Evolutionary conservation across 2,888 invertebrate species (phyloP), one percentile per base, ranked within the genome.

Genomic region (Zygothrica quintamaculata): DNA sequence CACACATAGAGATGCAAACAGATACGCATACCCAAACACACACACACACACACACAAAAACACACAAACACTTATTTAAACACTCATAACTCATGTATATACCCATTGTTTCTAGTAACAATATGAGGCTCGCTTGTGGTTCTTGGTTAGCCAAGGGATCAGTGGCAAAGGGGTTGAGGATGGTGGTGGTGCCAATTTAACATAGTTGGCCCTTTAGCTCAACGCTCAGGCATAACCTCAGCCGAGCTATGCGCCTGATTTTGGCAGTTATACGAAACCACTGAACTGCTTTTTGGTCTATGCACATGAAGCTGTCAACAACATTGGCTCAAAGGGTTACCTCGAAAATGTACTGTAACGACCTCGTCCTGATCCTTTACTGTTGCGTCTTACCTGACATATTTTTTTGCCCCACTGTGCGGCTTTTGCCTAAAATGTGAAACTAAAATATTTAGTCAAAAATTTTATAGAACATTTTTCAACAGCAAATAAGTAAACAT

Each of bases 381-480:
- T 33, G 34, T 11, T 11, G 5, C 11, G 16, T 8, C 26, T 40
- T 12, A 25, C 46, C 52, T 47, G 44, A 6, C 25, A 25, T 50
- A 42, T 36, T 25, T 29, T 37, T n/a, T 26, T 15, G n/a, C n/a
- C n/a, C n/a, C n/a, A n/a, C n/a, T 16, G 12, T 57, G 36, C 46
- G 34, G 22, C 34, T 26, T 55, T 61, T 74, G 64, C 46, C 43
- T 46, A 56, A 69, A 82, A 82, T 84, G 84, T 82, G 73, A 84
- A 84, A 71, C 77, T 79, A 82, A n/a, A 84, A 82, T 82, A 82
- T 82, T 84, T 84, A 77, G 57, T 50, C 52, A 77, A 81, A 84
- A 81, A 81, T 81, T 77, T 58, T n/a, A n/a, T n/a, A n/a, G n/a
- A n/a, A 65, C 62, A 67, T 69, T 72, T 67, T 82, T 76, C 68